Percentiles rank a stretch among this genome's conserved stretches.
phyloP scores from a whole-genome alignment of 2,888 invertebrate species.

The Steinernema hermaphroditum region DNA sequence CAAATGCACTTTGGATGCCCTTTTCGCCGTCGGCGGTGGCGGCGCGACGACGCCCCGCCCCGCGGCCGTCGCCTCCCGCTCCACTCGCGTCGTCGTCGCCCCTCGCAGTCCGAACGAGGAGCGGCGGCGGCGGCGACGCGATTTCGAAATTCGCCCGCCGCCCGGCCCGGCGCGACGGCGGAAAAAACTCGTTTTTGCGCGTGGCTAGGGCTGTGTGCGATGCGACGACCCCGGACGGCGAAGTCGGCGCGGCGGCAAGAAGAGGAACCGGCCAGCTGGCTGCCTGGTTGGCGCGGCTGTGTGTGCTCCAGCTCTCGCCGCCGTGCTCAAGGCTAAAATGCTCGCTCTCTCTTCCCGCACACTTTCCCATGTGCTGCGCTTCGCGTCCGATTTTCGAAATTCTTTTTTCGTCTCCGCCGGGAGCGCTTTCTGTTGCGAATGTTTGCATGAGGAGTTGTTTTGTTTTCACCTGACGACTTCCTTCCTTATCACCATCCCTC shows the following conservation, averaged over 20 bases:
- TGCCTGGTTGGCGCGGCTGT: constrained; percentile 17
- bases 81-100: not conserved
- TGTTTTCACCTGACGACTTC: not conserved
- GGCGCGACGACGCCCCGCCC: not conserved
- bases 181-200: constrained; percentile 4
- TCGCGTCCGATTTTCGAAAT: constrained; percentile 4
- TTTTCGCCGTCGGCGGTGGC: constrained; percentile 22
- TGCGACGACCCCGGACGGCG: not conserved
- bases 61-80: not conserved
- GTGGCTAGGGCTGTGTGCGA: not conserved
- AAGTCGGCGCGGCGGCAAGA: not conserved
- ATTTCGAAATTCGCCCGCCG: constrained; percentile 20
- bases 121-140: constrained; percentile 8
- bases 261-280: constrained; percentile 6
- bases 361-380: not conserved
- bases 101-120: not conserved
- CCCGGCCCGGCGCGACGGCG: not conserved
- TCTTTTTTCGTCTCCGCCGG: not conserved
- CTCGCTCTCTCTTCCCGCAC: not conserved
- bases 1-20: constrained; percentile 11
- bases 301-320: not conserved
- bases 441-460: not conserved
- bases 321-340: constrained; percentile 14
- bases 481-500: not conserved
- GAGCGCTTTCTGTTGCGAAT: not conserved